phyloP scores from a whole-genome alignment of 1,140 invertebrate species.

The Bombus consobrinus region DNA sequence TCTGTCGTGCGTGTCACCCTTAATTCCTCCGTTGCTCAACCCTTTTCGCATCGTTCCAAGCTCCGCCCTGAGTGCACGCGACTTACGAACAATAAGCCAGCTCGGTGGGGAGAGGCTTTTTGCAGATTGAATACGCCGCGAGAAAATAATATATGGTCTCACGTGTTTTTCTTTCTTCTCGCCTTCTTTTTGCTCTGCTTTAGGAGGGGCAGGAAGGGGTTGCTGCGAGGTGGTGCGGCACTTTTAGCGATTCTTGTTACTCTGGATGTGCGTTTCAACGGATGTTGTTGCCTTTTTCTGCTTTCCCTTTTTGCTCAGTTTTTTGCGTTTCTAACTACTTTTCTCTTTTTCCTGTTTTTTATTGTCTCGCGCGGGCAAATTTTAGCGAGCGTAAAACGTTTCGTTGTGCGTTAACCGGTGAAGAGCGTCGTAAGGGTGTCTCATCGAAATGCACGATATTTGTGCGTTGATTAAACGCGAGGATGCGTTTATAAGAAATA shows the following conservation, averaged over 20 bases:
- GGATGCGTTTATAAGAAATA: too few relatives aligned
- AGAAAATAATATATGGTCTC: slow-evolving; percentile 60
- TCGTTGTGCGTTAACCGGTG: not conserved
- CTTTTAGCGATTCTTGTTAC: slow-evolving; percentile 33
- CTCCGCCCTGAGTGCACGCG: slow-evolving; percentile 17
- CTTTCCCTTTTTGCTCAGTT: not conserved
- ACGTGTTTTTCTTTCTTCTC: slow-evolving; percentile 13
- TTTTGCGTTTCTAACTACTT: not conserved
- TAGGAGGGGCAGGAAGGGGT: not conserved
- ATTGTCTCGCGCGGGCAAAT: not conserved
- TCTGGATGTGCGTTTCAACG: not conserved
- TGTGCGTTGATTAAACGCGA: not conserved
- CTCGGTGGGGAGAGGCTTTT: slow-evolving; percentile 55
- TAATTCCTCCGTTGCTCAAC: slow-evolving; percentile 1
- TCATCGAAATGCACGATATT: not conserved
- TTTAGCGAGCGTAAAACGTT: not conserved
- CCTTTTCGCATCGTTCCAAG: not conserved
- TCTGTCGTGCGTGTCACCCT: slow-evolving; percentile 1
- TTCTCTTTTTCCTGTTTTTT: not conserved
- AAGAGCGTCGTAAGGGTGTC: not conserved
- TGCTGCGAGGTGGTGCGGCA: not conserved
- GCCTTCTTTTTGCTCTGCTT: not conserved
- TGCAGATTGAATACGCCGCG: slow-evolving; percentile 63
- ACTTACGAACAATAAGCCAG: slow-evolving; percentile 50
- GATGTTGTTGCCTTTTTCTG: not conserved